phyloP scores from a whole-genome alignment of 92 coral and sea anemone genomes.

The Epizoanthus ramosus region DNA sequence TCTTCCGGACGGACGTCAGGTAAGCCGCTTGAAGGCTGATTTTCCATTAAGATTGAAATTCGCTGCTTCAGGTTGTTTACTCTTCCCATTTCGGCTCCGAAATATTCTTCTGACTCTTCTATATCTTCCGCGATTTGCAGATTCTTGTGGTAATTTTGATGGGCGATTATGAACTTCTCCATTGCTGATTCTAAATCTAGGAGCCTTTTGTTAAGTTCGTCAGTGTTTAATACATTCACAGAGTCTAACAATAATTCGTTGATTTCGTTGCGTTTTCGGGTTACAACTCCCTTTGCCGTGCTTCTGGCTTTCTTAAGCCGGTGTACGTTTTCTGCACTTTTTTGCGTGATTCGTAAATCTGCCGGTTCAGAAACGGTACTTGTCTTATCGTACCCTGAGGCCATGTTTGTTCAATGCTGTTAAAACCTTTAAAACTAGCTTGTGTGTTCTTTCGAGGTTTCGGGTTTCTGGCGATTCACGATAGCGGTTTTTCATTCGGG shows the following conservation, averaged over 20 bases:
- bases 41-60: neutral
- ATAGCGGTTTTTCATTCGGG: too few relatives aligned
- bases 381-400: too few relatives aligned
- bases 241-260: too few relatives aligned
- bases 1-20: constrained; percentile 30
- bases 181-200: constrained; percentile 22
- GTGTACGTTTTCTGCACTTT: too few relatives aligned
- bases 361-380: too few relatives aligned
- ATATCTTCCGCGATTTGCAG: constrained; percentile 40
- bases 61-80: constrained; percentile 19
- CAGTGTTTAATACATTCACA: too few relatives aligned
- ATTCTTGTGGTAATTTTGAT: constrained; percentile 11
- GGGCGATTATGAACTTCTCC: constrained; percentile 34
- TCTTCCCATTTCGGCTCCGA: constrained; percentile 13
- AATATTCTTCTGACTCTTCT: constrained; percentile 47
- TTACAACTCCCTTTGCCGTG: constrained; percentile 17
- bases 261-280: too few relatives aligned
- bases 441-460: too few relatives aligned
- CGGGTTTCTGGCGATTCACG: too few relatives aligned
- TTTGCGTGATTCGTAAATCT: too few relatives aligned
- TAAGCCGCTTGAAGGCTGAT: neutral
- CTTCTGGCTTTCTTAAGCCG: constrained; percentile 6
- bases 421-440: too few relatives aligned
- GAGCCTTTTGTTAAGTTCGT: neutral
- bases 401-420: too few relatives aligned